phyloP scores from a whole-genome alignment of 2,113 vertebrate species.

The Nettapus auritus region DNA sequence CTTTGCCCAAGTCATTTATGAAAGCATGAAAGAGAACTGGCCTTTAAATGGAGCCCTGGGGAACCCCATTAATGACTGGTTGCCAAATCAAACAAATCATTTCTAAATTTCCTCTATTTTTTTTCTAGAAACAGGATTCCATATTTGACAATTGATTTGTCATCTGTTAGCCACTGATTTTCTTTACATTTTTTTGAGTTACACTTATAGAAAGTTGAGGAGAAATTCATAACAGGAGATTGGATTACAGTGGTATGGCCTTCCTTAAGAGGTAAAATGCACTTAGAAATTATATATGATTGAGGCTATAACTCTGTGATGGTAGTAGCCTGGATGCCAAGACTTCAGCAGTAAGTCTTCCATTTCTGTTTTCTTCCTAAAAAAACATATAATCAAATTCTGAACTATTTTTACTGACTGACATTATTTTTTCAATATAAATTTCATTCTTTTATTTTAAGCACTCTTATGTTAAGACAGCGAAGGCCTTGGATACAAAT shows the following conservation, averaged over 20 bases:
- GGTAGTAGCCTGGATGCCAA: not conserved
- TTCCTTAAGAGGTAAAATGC: not conserved
- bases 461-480: not conserved
- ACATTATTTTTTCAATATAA: not conserved
- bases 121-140: not conserved
- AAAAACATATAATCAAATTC: not conserved
- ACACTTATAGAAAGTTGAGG: not conserved
- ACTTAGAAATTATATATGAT: not conserved
- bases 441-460: not conserved
- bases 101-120: not conserved
- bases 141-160: not conserved
- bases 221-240: not conserved
- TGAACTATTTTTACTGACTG: not conserved
- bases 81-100: not conserved
- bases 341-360: not conserved
- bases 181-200: not conserved
- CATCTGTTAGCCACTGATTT: not conserved
- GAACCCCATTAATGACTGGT: no score
- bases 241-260: not conserved
- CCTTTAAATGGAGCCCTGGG: no score
- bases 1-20: no score
- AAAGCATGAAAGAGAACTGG: no score
- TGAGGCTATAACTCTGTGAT: not conserved
- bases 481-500: not conserved
- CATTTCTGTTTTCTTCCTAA: not conserved